Evolutionary conservation across 2,888 invertebrate genomes (phyloP), one percentile per base, ranked within the genome.

Genomic region (Drosophila fulvimacula): DNA sequence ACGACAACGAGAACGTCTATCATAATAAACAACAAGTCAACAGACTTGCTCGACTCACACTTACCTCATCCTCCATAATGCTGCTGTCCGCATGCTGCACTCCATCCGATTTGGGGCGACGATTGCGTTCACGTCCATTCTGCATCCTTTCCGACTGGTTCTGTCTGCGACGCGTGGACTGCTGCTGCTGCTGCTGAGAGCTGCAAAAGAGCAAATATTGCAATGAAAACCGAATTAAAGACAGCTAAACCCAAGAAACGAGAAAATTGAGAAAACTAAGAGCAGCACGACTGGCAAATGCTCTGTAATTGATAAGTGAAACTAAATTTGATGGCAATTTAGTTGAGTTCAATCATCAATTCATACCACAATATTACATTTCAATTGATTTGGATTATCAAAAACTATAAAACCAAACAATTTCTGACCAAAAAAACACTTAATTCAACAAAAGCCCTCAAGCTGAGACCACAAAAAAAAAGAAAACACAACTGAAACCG

Each of bases 61-160:
- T 90, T 83, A 93, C 93, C 91, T 92, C 92, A 78, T 93, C 92
- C 65, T 92, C 92, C 91, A 92, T 91, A 60, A 92, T 89, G 78
- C 91, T 92, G 74, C 92, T 92, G 75, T 92, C 92, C 64, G 91
- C 91, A 88, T 91, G 92, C 76, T 92, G 91, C 66, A 91, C 81
- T 44, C 90, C 91, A 82, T 92, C 92, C 57, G 91, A 88, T 79
- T 92, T 91, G 53, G 91, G 92, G 56, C 92, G 91, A 60, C 91
- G 90, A 78, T 82, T 92, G 42, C 91, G 88, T 70, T 92, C 92
- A 69, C 91, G 89, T 65, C 88, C 90, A 68, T 88, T 90, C 69
- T 90, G 90, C 65, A 84, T 72, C 24, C 82, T 79, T 59, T 82
- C 82, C 73, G 85, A 84, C 73, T 91, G 91, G 61, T 72, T 71